Base-by-base conservation (phyloP, 2,113 vertebrate species). In the Elephas maximus region DNA sequence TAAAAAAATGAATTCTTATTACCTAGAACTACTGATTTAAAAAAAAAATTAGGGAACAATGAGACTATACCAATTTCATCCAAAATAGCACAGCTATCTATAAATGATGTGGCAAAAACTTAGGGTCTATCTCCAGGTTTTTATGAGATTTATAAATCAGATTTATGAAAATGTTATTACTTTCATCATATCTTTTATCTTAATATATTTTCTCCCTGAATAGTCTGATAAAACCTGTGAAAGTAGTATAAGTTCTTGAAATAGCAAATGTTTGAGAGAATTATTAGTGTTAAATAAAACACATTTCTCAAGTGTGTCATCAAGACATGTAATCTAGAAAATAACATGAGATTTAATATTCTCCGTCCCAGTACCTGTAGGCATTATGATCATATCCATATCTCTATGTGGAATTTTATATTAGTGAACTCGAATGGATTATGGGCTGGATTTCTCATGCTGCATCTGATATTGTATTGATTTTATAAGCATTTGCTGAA, bases 231-330 rank as follows among this genome's bases (percentile, higher is more conserved):
- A 96, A 83, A 96, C 30, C 51, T 44, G 86, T 74, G 94, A 84
- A 97, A 96, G 95, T 95, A 98, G 97, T 98, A 98, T 95, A 92
- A 97, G 57, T 97, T 94, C 83, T 84, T 96, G 71, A 97, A 96
- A 96, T 53, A 97, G 82, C 63, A 97, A 97, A 97, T 95, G 96
- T 97, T 96, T 96, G 89, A 97, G 5, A 30, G 78, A 93, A 96
- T 97, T 96, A 96, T 97, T 96, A 97, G 95, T 98, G 96, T 97
- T 96, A 94, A 97, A 96, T 98, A 93, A 96, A 95, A 88, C 81
- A 90, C 83, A 96, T 91, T 98, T 96, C 85, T 80, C 90, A 92
- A 96, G 83, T 93, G 79, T 95, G 82, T 96, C 96, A 96, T 96
- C 86, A 93, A 90, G 93, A 48, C 45, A 74, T 53, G 65, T 91